Evolutionary conservation across 2,797 vertebrate genomes (phyloP).

Genomic region (Anguilla obscura): DNA sequence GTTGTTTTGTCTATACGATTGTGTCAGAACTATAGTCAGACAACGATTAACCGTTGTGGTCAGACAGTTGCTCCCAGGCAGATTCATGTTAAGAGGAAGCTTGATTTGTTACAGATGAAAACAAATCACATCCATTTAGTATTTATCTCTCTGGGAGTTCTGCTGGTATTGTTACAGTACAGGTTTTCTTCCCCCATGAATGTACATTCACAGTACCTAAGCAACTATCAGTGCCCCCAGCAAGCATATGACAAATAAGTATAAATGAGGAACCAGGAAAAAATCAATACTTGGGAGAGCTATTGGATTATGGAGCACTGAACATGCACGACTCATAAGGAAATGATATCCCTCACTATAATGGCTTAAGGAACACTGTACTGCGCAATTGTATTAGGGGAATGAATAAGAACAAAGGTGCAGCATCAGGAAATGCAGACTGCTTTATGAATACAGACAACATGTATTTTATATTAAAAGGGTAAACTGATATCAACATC

Average conservation of each 20-base stretch:
- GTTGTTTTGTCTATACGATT: neutral
- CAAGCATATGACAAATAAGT: neutral
- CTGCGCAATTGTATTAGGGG: neutral
- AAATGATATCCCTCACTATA: neutral
- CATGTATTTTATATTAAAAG: neutral
- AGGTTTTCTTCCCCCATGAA: neutral
- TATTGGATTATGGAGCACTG: neutral
- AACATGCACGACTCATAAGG: slow-evolving; percentile 4
- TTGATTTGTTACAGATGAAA: neutral
- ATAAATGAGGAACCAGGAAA: neutral
- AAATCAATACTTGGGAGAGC: neutral
- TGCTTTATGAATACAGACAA: neutral
- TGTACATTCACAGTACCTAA: neutral
- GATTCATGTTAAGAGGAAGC: neutral
- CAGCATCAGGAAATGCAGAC: neutral
- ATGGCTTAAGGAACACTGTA: neutral
- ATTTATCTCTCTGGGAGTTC: neutral
- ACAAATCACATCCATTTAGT: neutral
- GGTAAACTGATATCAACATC: neutral
- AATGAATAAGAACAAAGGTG: neutral
- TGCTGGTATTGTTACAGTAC: too few species aligned
- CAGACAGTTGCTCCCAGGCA: neutral
- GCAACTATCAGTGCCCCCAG: neutral
- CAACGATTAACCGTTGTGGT: neutral
- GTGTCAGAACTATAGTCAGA: neutral